Percentiles rank a stretch among this genome's conserved stretches.
Evolutionary conservation across 2,888 invertebrate genomes (phyloP).

Genomic region (Drosophila heteroneura): DNA sequence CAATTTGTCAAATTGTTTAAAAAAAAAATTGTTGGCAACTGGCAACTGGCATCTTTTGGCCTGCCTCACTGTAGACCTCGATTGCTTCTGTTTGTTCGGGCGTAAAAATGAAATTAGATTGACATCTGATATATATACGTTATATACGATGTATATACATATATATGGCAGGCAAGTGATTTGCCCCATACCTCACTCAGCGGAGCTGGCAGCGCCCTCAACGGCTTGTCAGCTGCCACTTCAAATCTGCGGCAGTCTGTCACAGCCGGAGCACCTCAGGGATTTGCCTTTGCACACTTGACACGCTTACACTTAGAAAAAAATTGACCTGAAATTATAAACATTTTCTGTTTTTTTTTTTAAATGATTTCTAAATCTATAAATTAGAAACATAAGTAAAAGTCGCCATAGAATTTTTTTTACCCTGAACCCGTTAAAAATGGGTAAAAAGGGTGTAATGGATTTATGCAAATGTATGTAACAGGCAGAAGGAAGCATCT

Average conservation of each 20-base stretch:
- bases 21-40: constrained; percentile 41
- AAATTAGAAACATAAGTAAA: background rate
- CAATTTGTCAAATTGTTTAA: constrained; percentile 79
- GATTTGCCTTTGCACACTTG: constrained; percentile 28
- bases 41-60: constrained; percentile 37
- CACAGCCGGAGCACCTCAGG: constrained; percentile 63
- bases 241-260: constrained; percentile 66
- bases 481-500: too few relatives aligned
- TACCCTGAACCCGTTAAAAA: too few relatives aligned
- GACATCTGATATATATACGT: constrained; percentile 75
- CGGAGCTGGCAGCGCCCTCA: background rate
- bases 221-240: constrained; percentile 60
- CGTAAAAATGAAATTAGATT: constrained; percentile 81
- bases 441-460: too few relatives aligned
- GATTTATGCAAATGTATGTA: too few relatives aligned
- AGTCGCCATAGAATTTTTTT: too few relatives aligned
- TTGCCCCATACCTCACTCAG: constrained; percentile 23
- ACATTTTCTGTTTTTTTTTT: background rate
- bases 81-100: constrained; percentile 59
- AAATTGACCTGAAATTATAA: background rate
- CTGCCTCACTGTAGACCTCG: constrained; percentile 51
- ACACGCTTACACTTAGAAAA: constrained; percentile 19
- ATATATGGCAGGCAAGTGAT: constrained; percentile 33
- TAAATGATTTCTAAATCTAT: background rate
- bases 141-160: constrained; percentile 53